These are phyloP conservation scores for Sylvicapra grimmia DNA, from an alignment of 2,113 vertebrate genomes.

Conservation along the genomic window DNA sequence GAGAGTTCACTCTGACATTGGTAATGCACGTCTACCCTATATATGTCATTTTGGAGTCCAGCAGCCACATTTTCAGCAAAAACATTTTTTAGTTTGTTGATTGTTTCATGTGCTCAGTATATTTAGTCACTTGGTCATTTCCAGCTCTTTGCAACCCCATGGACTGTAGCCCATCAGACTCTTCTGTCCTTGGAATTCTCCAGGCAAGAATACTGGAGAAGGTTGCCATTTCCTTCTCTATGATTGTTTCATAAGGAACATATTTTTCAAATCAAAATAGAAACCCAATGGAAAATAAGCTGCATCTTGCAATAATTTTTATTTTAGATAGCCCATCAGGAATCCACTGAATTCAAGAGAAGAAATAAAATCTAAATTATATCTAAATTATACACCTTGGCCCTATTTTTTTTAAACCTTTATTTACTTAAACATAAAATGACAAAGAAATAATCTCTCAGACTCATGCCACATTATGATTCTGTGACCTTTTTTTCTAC, in stretches of 20 bases:
- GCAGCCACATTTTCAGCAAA: background rate
- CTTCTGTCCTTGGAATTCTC: background rate
- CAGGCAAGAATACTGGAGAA: background rate
- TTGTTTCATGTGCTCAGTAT: background rate
- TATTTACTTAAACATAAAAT: background rate
- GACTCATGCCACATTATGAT: background rate
- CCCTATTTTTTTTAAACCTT: background rate
- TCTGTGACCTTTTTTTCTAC: background rate
- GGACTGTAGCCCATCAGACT: background rate
- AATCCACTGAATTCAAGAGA: background rate
- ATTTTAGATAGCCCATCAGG: background rate
- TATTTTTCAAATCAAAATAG: background rate
- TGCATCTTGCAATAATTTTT: background rate
- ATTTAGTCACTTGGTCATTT: background rate
- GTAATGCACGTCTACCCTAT: fast-evolving
- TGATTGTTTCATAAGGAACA: background rate
- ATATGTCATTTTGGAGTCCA: background rate
- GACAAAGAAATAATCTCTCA: background rate
- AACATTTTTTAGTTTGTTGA: background rate
- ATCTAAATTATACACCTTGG: background rate
- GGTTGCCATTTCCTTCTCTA: background rate
- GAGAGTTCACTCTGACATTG: background rate
- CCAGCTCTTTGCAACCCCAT: background rate
- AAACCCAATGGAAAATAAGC: background rate
- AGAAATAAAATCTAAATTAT: background rate